phyloP scores from a whole-genome alignment of 1,140 invertebrate species.

The Drosophila nikananu region DNA sequence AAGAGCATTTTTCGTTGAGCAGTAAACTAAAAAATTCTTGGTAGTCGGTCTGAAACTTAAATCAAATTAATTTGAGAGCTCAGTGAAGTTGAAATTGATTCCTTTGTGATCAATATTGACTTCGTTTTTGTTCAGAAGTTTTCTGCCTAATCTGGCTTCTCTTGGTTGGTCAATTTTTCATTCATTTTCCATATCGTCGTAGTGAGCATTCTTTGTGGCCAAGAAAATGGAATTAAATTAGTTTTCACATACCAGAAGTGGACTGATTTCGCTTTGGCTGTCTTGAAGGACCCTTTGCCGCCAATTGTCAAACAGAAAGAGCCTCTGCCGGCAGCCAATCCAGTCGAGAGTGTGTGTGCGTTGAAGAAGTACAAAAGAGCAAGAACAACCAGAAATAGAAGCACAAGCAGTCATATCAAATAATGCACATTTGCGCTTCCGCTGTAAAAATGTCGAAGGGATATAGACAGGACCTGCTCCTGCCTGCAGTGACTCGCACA shows the following conservation, averaged over 20 bases:
- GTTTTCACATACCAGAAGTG: slow-evolving; percentile 14
- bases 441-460: slow-evolving; percentile 51
- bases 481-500: slow-evolving; percentile 30
- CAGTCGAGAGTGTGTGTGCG: slow-evolving; percentile 28
- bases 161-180: slow-evolving; percentile 5
- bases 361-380: slow-evolving; percentile 4
- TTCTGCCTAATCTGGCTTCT: slow-evolving; percentile 6
- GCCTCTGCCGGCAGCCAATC: slow-evolving; percentile 13
- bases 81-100: slow-evolving; percentile 14
- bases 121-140: slow-evolving; percentile 16
- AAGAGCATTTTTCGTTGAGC: neutral
- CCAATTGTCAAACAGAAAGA: slow-evolving; percentile 26
- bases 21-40: slow-evolving; percentile 1
- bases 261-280: slow-evolving; percentile 5
- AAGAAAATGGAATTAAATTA: slow-evolving; percentile 49
- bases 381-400: slow-evolving; percentile 25
- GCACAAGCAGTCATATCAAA: slow-evolving; percentile 59
- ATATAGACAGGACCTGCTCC: slow-evolving; percentile 26
- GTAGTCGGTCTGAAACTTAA: slow-evolving; percentile 7
- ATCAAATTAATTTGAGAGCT: slow-evolving; percentile 17
- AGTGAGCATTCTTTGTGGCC: slow-evolving; percentile 14
- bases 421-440: slow-evolving; percentile 79
- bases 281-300: neutral
- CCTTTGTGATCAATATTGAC: slow-evolving; percentile 17
- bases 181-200: slow-evolving; percentile 11